Conservation (phyloP, 2,797 vertebrate species). For the Anguilla marmorata region DNA sequence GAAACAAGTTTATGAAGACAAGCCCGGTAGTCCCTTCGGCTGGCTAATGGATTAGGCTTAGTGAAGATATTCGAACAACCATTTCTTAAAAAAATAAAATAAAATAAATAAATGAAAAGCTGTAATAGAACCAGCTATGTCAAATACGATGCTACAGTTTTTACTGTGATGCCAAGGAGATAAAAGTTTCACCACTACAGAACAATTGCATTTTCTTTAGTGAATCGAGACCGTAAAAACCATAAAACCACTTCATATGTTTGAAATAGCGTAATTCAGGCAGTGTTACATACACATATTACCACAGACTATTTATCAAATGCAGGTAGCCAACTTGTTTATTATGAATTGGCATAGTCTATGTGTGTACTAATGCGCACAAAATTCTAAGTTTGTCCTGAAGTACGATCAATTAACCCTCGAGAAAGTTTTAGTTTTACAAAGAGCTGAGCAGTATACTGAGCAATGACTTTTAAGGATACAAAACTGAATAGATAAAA, state of each 20-base stretch:
- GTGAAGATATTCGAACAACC: background rate
- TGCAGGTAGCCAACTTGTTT: background rate
- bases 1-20: background rate
- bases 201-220: background rate
- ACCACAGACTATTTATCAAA: too few species aligned
- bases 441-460: background rate
- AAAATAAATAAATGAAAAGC: background rate
- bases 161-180: background rate
- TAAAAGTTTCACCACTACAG: background rate
- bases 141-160: background rate
- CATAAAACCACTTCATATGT: background rate
- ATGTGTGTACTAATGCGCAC: background rate
- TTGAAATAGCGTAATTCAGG: background rate
- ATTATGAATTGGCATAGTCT: background rate
- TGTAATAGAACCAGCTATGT: background rate
- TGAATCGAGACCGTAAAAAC: background rate
- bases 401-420: background rate
- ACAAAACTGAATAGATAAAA: background rate
- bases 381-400: background rate
- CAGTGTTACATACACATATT: background rate
- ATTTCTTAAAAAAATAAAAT: background rate
- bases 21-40: background rate
- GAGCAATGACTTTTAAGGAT: background rate
- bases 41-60: background rate
- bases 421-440: background rate